Evolutionary conservation across 2,113 vertebrate genomes (phyloP).

Genomic region (Chinchilla lanigera): DNA sequence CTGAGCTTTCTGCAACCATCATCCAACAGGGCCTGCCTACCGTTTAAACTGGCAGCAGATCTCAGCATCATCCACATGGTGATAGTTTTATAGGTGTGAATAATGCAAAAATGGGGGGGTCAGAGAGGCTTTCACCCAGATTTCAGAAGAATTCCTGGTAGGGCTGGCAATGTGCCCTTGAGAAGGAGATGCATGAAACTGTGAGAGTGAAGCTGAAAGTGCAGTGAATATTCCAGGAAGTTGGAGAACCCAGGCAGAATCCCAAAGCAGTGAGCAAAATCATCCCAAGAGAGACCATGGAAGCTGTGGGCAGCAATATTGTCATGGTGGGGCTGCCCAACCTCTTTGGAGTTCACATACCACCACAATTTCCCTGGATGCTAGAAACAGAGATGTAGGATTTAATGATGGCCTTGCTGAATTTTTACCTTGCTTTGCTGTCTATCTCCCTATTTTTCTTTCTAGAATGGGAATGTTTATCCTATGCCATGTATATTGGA

Average conservation of each 20-base stretch:
- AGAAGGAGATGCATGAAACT: neutral
- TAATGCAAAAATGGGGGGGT: neutral
- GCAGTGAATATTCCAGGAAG: neutral
- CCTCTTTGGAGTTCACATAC: neutral
- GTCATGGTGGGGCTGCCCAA: neutral
- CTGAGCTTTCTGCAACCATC: neutral
- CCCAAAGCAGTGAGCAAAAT: neutral
- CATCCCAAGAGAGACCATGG: neutral
- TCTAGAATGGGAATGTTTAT: neutral
- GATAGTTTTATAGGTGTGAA: neutral
- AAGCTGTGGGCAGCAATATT: neutral
- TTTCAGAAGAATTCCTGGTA: neutral
- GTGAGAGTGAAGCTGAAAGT: neutral
- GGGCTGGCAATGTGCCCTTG: neutral
- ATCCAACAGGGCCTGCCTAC: neutral
- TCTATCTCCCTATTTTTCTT: neutral
- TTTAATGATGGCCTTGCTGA: neutral
- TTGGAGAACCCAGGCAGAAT: neutral
- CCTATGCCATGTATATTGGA: neutral
- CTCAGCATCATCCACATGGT: neutral
- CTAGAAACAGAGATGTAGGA: neutral
- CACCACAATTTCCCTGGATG: neutral
- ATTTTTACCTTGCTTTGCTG: neutral
- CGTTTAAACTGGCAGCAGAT: neutral
- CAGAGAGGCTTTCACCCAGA: neutral